Evolutionary conservation across 2,797 vertebrate species (phyloP).

Genomic region (Melanotaenia parkinsoni): DNA sequence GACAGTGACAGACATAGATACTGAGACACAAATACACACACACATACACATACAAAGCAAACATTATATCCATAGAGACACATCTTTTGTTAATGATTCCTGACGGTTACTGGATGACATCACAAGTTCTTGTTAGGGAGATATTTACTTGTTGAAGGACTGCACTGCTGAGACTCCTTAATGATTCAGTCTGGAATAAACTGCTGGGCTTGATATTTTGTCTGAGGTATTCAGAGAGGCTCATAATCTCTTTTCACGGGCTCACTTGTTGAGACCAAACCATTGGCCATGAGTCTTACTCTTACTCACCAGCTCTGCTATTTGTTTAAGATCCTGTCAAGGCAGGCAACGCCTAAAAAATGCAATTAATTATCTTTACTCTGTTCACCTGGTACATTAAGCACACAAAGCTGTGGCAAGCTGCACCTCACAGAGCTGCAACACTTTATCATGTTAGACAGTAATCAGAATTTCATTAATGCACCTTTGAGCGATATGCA

Average conservation of each 20-base stretch:
- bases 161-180: not conserved
- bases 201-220: not conserved
- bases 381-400: conserved; percentile 17
- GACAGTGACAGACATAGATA: conserved; percentile 59
- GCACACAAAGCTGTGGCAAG: not conserved
- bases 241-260: conserved; percentile 2
- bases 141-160: not conserved
- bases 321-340: conserved; percentile 36
- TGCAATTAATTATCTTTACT: conserved; percentile 40
- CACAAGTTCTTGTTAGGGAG: too few species aligned
- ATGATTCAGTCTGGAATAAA: not conserved
- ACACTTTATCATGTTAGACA: too few species aligned
- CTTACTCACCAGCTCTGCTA: not conserved
- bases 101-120: not conserved
- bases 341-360: conserved; percentile 11
- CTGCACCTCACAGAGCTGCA: not conserved
- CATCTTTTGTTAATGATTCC: conserved; percentile 2
- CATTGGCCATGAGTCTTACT: not conserved
- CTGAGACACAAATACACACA: conserved; percentile 25
- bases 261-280: not conserved
- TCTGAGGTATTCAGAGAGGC: conserved; percentile 5
- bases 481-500: not conserved
- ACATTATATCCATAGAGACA: not conserved
- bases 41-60: conserved; percentile 16
- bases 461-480: too few species aligned